A percentile compares a stretch with the other conserved stretches of the same genome.
These are phyloP conservation scores for Drosophila sturtevanti DNA, from an alignment of 1,140 invertebrate species.

Conservation along the genomic window DNA sequence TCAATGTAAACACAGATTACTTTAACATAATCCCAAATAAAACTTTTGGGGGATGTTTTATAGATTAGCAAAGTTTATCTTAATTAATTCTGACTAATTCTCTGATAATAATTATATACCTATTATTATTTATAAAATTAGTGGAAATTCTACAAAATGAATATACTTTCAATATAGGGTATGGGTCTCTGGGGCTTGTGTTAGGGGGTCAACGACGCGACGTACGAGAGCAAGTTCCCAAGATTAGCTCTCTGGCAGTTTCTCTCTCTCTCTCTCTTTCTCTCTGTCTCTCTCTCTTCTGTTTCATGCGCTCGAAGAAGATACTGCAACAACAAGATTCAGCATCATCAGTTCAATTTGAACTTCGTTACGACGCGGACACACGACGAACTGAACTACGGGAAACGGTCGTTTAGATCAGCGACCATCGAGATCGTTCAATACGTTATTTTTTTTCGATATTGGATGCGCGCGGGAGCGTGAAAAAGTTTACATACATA, in stretches of 20 bases:
- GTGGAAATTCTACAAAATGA: no score
- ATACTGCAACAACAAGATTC: constrained; percentile 17
- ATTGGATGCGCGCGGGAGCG: constrained; percentile 18
- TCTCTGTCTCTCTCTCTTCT: constrained; percentile 9
- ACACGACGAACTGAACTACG: not conserved
- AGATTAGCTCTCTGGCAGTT: not conserved
- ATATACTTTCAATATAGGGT: not conserved
- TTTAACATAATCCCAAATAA: no score
- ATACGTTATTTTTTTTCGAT: constrained; percentile 1
- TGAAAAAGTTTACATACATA: constrained; percentile 13
- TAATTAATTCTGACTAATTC: no score
- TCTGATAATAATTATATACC: no score
- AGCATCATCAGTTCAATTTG: constrained; percentile 54
- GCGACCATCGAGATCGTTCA: not conserved
- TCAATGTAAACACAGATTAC: no score
- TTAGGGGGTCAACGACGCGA: not conserved
- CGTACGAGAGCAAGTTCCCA: not conserved
- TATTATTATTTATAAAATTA: no score
- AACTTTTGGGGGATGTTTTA: no score
- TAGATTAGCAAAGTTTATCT: no score
- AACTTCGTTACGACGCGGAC: constrained; percentile 32
- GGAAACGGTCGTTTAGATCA: not conserved
- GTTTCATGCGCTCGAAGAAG: not conserved
- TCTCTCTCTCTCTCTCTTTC: constrained; percentile 5
- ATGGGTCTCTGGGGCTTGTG: not conserved